Evolutionary conservation across 2,113 vertebrate species (phyloP).

Genomic region (Oreochromis tanganicae): DNA sequence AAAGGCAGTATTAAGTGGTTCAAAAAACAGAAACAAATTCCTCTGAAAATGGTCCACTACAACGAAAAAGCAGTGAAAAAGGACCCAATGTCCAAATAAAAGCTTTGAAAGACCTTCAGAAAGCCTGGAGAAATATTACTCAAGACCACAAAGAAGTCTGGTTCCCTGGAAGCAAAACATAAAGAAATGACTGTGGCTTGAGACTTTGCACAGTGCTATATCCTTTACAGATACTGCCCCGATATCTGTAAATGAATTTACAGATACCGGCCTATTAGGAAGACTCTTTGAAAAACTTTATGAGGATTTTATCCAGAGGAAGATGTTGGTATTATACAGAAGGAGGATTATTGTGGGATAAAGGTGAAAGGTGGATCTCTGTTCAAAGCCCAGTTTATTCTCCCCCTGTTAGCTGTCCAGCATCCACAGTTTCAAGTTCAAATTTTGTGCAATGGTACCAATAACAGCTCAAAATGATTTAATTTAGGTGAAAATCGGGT

Average conservation of each 20-base stretch:
- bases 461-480: neutral
- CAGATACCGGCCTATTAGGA: neutral
- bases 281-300: neutral
- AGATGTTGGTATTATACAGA: neutral
- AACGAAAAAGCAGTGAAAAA: neutral
- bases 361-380: neutral
- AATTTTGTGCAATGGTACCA: neutral
- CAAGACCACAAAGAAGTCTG: neutral
- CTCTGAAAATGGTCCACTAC: neutral
- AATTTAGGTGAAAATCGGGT: neutral
- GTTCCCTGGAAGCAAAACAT: neutral
- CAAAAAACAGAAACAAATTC: neutral
- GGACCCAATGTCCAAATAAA: neutral
- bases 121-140: neutral
- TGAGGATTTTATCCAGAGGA: neutral
- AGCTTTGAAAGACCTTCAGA: neutral
- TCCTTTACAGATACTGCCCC: neutral
- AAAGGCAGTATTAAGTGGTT: neutral
- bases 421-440: neutral
- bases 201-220: neutral
- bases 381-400: neutral
- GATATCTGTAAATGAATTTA: neutral
- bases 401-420: neutral
- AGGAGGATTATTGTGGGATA: neutral
- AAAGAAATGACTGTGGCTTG: neutral